Evolutionary conservation across 2,797 vertebrate species (phyloP).

Genomic region (Brachyalestes nurse): DNA sequence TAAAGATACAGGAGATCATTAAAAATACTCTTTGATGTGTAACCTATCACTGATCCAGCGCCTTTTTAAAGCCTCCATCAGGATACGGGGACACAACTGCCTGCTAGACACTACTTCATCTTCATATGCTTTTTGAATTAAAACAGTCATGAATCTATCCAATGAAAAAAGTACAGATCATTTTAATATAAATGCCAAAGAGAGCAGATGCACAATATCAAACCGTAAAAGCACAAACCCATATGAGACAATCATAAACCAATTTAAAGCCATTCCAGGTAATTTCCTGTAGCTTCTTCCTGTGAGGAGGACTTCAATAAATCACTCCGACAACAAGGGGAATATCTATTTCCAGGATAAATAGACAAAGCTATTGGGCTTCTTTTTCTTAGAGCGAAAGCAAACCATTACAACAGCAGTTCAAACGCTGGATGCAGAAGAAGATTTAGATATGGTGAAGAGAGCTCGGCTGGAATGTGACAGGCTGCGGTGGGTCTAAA

Average conservation of each 20-base stretch:
- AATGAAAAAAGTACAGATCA: slow-evolving; percentile 77
- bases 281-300: slow-evolving; percentile 85
- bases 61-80: neutral
- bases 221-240: slow-evolving; percentile 75
- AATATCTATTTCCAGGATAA: slow-evolving; percentile 82
- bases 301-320: slow-evolving; percentile 84
- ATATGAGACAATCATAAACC: slow-evolving; percentile 85
- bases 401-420: slow-evolving; percentile 50
- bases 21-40: neutral
- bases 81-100: neutral
- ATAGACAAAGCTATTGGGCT: slow-evolving; percentile 76
- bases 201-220: slow-evolving; percentile 80
- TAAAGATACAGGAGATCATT: neutral
- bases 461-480: slow-evolving; percentile 12
- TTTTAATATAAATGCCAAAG: slow-evolving; percentile 82
- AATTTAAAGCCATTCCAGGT: slow-evolving; percentile 86
- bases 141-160: slow-evolving; percentile 74
- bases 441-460: slow-evolving; percentile 43
- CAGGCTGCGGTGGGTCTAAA: slow-evolving; percentile 14
- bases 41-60: neutral
- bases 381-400: slow-evolving; percentile 63
- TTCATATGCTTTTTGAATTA: slow-evolving; percentile 70
- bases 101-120: slow-evolving; percentile 41
- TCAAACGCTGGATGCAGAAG: slow-evolving; percentile 34
- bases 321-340: slow-evolving; percentile 83